These are phyloP conservation scores for Xiphorhynchus elegans DNA, from an alignment of 2,113 vertebrate genomes.

Conservation along the genomic window DNA sequence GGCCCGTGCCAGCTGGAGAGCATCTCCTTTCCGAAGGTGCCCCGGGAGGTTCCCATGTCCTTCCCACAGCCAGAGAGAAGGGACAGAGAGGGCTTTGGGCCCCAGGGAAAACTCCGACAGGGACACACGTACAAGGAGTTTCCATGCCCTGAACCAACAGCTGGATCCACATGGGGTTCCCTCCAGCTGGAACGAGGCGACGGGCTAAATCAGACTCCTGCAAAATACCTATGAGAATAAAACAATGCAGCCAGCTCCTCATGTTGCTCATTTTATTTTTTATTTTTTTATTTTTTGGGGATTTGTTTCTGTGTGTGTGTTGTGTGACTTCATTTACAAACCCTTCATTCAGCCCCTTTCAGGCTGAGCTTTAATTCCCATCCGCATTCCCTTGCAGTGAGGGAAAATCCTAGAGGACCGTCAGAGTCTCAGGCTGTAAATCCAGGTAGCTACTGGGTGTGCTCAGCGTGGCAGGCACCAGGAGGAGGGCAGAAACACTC, in stretches of 20 bases:
- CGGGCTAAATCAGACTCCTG: background rate
- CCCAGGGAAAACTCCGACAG: background rate
- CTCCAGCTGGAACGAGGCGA: background rate
- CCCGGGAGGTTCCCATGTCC: background rate
- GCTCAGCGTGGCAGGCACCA: background rate
- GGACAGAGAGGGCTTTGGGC: background rate
- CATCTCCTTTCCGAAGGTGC: background rate
- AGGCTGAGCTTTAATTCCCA: background rate
- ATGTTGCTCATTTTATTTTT: background rate
- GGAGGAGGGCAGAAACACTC: background rate
- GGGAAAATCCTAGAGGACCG: background rate
- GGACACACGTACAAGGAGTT: background rate
- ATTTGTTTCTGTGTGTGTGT: background rate
- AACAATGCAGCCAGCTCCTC: background rate
- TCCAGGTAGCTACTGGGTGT: background rate
- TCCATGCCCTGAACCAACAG: conserved; percentile 21
- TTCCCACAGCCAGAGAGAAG: background rate
- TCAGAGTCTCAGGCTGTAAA: background rate
- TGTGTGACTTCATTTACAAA: background rate
- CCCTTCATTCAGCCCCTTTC: background rate
- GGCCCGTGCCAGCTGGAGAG: background rate
- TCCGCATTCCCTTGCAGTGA: fast-evolving
- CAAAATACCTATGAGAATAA: conserved; percentile 28
- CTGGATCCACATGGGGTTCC: conserved; percentile 11
- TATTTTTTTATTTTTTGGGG: background rate